Conservation (phyloP, 2,113 vertebrate genomes). For the Leptobrachium ailaonicum region DNA sequence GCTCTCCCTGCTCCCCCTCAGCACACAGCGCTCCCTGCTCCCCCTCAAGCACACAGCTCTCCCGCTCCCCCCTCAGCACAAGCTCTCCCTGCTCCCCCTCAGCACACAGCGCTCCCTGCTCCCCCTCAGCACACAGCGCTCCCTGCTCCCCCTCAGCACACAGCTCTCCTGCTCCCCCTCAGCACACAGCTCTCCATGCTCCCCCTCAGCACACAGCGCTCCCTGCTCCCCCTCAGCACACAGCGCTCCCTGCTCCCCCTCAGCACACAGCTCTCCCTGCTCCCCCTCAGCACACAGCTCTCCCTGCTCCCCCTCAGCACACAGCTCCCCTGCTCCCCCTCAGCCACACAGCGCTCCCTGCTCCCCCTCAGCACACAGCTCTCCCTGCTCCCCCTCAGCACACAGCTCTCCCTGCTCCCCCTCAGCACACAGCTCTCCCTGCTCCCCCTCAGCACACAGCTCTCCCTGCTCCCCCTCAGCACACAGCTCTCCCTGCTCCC, state of each 20-base stretch:
- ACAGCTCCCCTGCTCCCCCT: too few relatives aligned
- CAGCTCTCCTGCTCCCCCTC: neutral
- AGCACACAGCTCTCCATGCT: neutral
- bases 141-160: neutral
- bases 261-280: neutral
- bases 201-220: neutral
- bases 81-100: neutral
- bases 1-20: neutral
- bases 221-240: neutral
- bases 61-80: neutral
- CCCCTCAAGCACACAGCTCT: too few relatives aligned
- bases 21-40: neutral
- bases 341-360: too few relatives aligned
- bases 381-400: neutral
- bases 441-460: neutral
- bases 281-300: neutral
- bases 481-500: too few relatives aligned
- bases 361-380: neutral
- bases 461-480: neutral
- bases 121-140: neutral
- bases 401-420: neutral
- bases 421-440: neutral
- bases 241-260: neutral
- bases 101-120: neutral
- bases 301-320: neutral